Conservation (phyloP, 2,797 vertebrate genomes). For the Euthynnus affinis region DNA sequence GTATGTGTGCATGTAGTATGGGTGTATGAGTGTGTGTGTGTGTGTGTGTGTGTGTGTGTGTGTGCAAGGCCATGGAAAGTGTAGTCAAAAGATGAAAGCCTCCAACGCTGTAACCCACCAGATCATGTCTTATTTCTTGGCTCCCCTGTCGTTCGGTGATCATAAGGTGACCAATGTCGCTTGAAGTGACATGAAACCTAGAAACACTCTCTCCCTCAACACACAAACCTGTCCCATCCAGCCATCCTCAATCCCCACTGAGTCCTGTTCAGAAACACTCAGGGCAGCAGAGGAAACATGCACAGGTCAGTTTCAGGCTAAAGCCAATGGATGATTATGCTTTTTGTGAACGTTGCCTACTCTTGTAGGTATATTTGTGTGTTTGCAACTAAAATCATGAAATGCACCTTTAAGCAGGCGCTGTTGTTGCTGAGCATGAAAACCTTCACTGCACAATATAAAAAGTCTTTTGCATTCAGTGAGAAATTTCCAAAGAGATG, state of each 20-base stretch:
- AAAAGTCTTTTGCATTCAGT: background rate
- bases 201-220: background rate
- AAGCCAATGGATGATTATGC: background rate
- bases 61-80: conserved; percentile 24
- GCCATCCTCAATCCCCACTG: background rate
- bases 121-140: conserved; percentile 55
- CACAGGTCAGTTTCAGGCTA: background rate
- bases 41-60: conserved; percentile 26
- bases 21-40: conserved; percentile 29
- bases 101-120: conserved; percentile 39
- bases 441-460: rapidly evolving
- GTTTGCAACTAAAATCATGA: too few species aligned
- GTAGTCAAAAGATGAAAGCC: conserved; percentile 67
- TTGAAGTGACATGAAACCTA: conserved; percentile 51
- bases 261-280: background rate
- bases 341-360: background rate
- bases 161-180: conserved; percentile 49
- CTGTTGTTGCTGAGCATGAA: background rate
- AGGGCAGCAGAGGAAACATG: background rate
- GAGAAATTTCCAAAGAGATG: background rate
- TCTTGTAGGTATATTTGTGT: background rate
- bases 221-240: background rate
- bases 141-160: conserved; percentile 35
- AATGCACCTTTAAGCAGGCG: background rate
- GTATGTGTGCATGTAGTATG: conserved; percentile 7